A percentile compares a stretch with the other conserved stretches of the same genome.
Conservation (phyloP, 2,797 vertebrate genomes). For the Crenuchus spilurus region DNA sequence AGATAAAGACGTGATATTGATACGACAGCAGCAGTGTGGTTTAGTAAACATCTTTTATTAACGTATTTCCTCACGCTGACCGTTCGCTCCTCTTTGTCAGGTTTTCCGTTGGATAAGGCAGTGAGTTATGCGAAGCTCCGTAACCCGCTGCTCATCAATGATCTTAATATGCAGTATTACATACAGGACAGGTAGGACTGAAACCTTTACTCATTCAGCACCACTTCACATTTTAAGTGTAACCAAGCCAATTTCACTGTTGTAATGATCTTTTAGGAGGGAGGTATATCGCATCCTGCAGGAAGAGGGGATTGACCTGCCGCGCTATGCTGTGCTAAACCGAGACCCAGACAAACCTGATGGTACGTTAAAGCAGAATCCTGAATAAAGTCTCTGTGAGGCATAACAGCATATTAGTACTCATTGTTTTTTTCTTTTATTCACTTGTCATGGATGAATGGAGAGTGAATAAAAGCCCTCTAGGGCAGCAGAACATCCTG, state of each 20-base stretch:
- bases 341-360: slow-evolving; percentile 95
- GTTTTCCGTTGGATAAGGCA: slow-evolving; percentile 96
- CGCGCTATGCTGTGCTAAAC: slow-evolving; percentile 95
- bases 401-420: background rate
- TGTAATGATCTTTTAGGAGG: slow-evolving; percentile 76
- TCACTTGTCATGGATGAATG: background rate
- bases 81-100: slow-evolving; percentile 65
- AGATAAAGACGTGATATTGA: background rate
- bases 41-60: no score
- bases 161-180: slow-evolving; percentile 98
- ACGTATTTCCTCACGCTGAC: background rate
- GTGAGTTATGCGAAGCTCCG: slow-evolving; percentile 95
- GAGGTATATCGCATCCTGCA: slow-evolving; percentile 98
- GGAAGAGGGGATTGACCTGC: slow-evolving; percentile 96
- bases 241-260: background rate
- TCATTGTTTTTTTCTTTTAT: background rate
- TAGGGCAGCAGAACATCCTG: slow-evolving; percentile 35
- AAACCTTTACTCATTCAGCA: background rate
- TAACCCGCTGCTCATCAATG: slow-evolving; percentile 94
- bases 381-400: background rate
- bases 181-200: slow-evolving; percentile 93
- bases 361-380: slow-evolving; percentile 72
- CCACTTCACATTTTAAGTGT: background rate
- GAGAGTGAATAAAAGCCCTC: slow-evolving; percentile 20
- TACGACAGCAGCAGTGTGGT: no score